Evolutionary conservation across 1,140 invertebrate species (phyloP).

Genomic region (Euura saliciscinereae): DNA sequence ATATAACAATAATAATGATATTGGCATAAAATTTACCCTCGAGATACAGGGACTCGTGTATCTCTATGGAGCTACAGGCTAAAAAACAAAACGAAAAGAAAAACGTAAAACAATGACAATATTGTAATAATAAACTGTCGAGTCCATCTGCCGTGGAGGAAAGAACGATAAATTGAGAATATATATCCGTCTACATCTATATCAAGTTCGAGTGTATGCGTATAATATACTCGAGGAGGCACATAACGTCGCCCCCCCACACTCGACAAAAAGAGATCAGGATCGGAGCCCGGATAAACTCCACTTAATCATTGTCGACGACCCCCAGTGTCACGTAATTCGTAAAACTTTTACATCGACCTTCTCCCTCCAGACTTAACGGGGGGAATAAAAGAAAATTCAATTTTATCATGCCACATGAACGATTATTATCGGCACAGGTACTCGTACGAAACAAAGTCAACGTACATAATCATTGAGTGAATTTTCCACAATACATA

Average conservation of each 20-base stretch:
- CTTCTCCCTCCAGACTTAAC: background rate
- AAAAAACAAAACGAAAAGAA: too few relatives aligned
- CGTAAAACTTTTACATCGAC: conserved; percentile 2
- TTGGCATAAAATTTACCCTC: background rate
- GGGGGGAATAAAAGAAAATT: background rate
- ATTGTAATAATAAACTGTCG: background rate
- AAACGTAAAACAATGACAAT: background rate
- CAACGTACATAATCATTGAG: background rate
- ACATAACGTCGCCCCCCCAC: background rate
- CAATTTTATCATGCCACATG: background rate
- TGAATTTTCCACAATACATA: background rate
- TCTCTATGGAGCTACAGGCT: too few relatives aligned
- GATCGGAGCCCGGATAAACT: background rate
- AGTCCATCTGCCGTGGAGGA: background rate
- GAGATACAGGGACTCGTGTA: background rate
- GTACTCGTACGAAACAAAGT: background rate
- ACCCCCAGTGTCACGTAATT: background rate
- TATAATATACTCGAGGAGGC: background rate
- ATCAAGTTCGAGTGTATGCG: background rate
- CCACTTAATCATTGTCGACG: background rate
- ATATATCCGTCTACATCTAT: background rate
- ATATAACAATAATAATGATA: conserved; percentile 23
- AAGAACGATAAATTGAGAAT: conserved; percentile 1
- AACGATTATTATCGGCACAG: background rate
- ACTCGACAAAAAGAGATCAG: background rate